A percentile compares a stretch with the other conserved stretches of the same genome.
Evolutionary conservation across 2,113 vertebrate genomes (phyloP).

Genomic region (Stigmatopora argus): DNA sequence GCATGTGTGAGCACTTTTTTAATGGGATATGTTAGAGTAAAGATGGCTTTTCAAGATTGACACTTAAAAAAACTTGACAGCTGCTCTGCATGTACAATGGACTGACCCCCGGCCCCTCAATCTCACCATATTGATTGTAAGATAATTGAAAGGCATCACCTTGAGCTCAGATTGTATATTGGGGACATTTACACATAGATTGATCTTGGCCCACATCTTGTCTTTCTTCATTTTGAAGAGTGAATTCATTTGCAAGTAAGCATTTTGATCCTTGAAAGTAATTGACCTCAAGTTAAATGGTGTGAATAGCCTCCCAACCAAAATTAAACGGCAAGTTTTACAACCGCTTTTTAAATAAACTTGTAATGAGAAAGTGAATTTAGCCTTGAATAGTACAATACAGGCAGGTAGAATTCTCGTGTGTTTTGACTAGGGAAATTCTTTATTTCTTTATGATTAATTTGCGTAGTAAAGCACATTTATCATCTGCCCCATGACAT

Average conservation of each 20-base stretch:
- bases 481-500: slow-evolving; percentile 60
- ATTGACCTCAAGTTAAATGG: slow-evolving; percentile 42
- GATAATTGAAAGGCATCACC: slow-evolving; percentile 45
- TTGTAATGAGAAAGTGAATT: slow-evolving; percentile 10
- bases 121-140: slow-evolving; percentile 40
- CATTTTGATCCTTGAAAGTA: slow-evolving; percentile 16
- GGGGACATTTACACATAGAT: slow-evolving; percentile 63
- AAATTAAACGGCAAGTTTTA: slow-evolving; percentile 34
- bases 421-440: slow-evolving; percentile 23
- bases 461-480: slow-evolving; percentile 72
- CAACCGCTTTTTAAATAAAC: slow-evolving; percentile 9
- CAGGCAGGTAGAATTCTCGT: slow-evolving; percentile 39
- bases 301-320: slow-evolving; percentile 25
- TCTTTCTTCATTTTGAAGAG: slow-evolving; percentile 41
- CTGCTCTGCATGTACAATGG: slow-evolving; percentile 30
- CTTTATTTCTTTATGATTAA: background rate
- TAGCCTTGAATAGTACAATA: slow-evolving; percentile 33
- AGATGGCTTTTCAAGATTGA: slow-evolving; percentile 16
- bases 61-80: slow-evolving; percentile 23
- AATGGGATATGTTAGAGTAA: background rate
- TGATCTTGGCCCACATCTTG: slow-evolving; percentile 26
- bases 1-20: no score
- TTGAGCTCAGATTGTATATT: slow-evolving; percentile 38
- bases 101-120: background rate
- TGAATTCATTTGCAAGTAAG: slow-evolving; percentile 40